Conservation (phyloP, 2,797 vertebrate species). For the Cyclopterus lumpus region DNA sequence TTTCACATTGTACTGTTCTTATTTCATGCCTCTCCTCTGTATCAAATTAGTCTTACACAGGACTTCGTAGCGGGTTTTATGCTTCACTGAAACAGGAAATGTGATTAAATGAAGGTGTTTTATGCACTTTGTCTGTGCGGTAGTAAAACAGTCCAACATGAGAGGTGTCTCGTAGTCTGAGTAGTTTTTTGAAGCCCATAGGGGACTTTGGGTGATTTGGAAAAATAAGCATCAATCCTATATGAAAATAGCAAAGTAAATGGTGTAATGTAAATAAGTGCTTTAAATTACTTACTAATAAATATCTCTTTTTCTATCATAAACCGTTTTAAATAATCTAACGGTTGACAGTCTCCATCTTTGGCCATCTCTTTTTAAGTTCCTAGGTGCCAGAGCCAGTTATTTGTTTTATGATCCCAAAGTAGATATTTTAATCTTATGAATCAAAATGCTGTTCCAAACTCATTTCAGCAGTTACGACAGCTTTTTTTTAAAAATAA, state of each 20-base stretch:
- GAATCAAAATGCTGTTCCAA: slow-evolving; percentile 5
- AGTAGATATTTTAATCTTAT: background rate
- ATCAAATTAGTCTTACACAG: slow-evolving; percentile 13
- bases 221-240: slow-evolving; percentile 34
- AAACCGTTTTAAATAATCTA: background rate
- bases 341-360: background rate
- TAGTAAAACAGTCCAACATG: slow-evolving; percentile 21
- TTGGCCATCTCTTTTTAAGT: background rate
- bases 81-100: slow-evolving; percentile 23
- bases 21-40: slow-evolving; percentile 12
- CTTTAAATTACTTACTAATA: slow-evolving; percentile 26
- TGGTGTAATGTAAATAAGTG: slow-evolving; percentile 29
- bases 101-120: slow-evolving; percentile 27
- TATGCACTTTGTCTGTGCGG: slow-evolving; percentile 1
- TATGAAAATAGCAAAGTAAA: slow-evolving; percentile 34
- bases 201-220: slow-evolving; percentile 25
- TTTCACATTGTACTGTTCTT: slow-evolving; percentile 16
- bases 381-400: background rate
- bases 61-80: background rate
- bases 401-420: slow-evolving; percentile 17
- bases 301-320: slow-evolving; percentile 7
- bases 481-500: slow-evolving; percentile 6
- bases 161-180: background rate
- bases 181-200: slow-evolving; percentile 7
- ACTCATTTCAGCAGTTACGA: slow-evolving; percentile 32